Evolutionary conservation across 2,888 invertebrate genomes (phyloP).

Genomic region (Idaea straminata): DNA sequence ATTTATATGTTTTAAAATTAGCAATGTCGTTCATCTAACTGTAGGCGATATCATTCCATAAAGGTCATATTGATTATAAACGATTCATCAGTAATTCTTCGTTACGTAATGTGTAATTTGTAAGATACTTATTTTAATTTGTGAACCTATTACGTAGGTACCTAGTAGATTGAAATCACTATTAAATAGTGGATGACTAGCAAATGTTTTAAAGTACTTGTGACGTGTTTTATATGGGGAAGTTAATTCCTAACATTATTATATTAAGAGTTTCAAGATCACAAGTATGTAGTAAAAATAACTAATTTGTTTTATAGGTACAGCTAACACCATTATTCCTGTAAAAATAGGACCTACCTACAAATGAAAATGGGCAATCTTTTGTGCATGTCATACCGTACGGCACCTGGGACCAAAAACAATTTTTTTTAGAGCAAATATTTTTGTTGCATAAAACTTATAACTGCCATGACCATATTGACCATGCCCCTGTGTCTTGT

Average conservation of each 20-base stretch:
- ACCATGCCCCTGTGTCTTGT: no score
- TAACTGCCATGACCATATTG: no score
- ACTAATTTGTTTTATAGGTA: neutral
- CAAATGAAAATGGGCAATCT: no score
- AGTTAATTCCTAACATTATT: slow-evolving; percentile 12
- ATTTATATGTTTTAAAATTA: neutral
- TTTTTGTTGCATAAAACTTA: no score
- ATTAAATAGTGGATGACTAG: slow-evolving; percentile 50
- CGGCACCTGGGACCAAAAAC: no score
- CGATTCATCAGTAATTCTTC: neutral
- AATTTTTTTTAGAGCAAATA: no score
- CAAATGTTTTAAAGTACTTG: slow-evolving; percentile 17
- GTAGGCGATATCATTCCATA: neutral
- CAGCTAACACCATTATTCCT: slow-evolving; percentile 12
- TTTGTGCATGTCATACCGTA: no score
- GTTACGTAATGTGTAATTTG: neutral
- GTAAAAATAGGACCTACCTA: no score
- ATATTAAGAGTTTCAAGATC: slow-evolving; percentile 6
- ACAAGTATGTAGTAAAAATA: neutral
- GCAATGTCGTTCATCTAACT: neutral
- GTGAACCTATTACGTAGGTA: slow-evolving; percentile 27
- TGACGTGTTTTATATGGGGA: neutral
- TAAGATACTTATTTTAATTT: slow-evolving; percentile 8
- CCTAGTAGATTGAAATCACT: slow-evolving; percentile 30
- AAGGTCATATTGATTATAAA: neutral